phyloP scores from a whole-genome alignment of 2,797 vertebrate genomes.

The Pampus argenteus region DNA sequence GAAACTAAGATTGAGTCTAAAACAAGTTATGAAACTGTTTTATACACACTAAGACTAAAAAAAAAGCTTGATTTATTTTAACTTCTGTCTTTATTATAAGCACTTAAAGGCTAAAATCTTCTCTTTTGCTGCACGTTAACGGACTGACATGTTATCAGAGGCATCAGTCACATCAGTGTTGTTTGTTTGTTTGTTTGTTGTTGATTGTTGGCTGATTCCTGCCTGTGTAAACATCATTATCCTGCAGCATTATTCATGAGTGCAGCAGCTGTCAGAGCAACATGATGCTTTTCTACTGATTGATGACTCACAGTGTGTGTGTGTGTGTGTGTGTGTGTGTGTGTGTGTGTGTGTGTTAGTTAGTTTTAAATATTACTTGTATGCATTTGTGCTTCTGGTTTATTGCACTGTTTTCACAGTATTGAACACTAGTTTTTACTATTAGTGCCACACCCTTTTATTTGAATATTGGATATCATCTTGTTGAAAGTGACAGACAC shows the following conservation, averaged over 20 bases:
- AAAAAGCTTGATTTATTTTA: no score
- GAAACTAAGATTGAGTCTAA: no score
- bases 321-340: neutral
- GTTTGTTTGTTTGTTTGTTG: constrained; percentile 6
- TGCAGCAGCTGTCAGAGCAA: constrained; percentile 9
- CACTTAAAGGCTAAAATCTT: neutral
- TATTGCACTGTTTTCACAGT: neutral
- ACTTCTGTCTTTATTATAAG: neutral
- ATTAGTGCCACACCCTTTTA: neutral
- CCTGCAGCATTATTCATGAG: constrained; percentile 33
- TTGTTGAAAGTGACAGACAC: neutral
- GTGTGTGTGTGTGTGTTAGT: neutral
- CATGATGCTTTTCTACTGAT: neutral
- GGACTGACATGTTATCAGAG: neutral
- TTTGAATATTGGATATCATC: no score
- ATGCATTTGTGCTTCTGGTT: neutral
- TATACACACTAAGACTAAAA: no score
- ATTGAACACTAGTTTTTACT: neutral
- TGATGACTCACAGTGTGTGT: constrained; percentile 3
- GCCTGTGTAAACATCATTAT: constrained; percentile 17
- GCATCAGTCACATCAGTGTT: neutral
- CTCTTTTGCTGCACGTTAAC: neutral
- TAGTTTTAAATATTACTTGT: neutral
- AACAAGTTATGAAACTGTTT: no score
- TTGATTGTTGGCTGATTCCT: neutral